Evolutionary conservation across 2,797 vertebrate species (phyloP).

Genomic region (Clarias laeviceps): DNA sequence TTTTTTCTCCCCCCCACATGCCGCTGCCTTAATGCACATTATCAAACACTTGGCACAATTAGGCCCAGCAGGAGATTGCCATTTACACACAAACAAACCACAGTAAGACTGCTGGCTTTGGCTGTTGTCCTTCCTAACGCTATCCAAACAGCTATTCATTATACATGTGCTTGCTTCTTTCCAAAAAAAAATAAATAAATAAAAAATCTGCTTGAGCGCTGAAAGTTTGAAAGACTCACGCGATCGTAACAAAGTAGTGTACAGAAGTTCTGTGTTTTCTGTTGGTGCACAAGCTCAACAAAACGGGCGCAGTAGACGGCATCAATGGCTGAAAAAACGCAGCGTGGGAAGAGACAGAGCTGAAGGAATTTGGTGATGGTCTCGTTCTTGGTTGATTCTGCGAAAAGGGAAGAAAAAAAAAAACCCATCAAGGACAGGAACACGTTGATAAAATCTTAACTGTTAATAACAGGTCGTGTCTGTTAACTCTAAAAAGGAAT

Average conservation of each 20-base stretch:
- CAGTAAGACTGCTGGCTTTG: not conserved
- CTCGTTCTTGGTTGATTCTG: constrained; percentile 98
- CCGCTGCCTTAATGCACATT: constrained; percentile 33
- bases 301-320: constrained; percentile 98
- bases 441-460: not conserved
- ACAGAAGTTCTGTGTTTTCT: constrained; percentile 98
- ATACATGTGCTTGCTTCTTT: not conserved
- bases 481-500: not conserved
- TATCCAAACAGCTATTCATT: constrained; percentile 13
- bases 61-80: constrained; percentile 31
- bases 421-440: not conserved
- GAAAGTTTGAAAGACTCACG: constrained; percentile 74
- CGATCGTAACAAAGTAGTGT: constrained; percentile 96
- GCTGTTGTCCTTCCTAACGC: constrained; percentile 2
- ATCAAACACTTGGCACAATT: constrained; percentile 48
- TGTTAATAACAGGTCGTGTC: not conserved
- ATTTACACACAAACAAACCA: constrained; percentile 34
- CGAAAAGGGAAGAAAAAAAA: constrained; percentile 39
- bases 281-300: constrained; percentile 96
- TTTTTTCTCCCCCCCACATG: constrained; percentile 14
- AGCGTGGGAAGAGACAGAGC: constrained; percentile 97
- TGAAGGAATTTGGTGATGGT: constrained; percentile 99
- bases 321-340: constrained; percentile 98
- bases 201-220: not conserved
- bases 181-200: not conserved